Base-by-base conservation (phyloP, 1,140 invertebrate species). In the Papilio dardanus region DNA sequence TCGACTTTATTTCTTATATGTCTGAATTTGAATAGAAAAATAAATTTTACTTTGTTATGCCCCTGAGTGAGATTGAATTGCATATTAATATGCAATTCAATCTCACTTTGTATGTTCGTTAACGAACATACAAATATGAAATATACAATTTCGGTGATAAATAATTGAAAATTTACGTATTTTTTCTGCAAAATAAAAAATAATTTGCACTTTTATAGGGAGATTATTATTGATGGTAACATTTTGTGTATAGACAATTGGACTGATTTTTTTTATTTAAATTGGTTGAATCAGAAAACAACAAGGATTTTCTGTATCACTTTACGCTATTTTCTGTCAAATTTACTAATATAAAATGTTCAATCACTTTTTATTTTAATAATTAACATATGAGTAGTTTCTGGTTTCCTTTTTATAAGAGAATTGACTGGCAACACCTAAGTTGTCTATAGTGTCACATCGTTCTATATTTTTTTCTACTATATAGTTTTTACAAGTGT, bases 401-500 rank as follows among this genome's bases (percentile, higher is more conserved):
- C 40, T 42, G 40, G 40, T 42, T 46, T 46, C 24, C 2, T 28
- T 58, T 24, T 24, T 58, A 24, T 28, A 14, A 28, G 10, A 12
- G 3, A 12, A 21, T 62, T 6, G 46, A 33, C 31, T 16, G 33
- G 37, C 21, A 19, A 42, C 35, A 74, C 0, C 14, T n/a, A 40
- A 66, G 30, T 77, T 77, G 78, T 81, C 79, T 28, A 74, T 33
- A 58, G 37, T 33, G 14, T 40, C 37, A 35, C 21, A 21, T 71
- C 37, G 67, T 76, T 67, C 69, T 76, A 58, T 68, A 46, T 68
- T 82, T 54, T 80, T 33, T 71, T 74, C 3, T 85, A 79, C 86
- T 90, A 84, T 88, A 85, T 89, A 82, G 79, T 76, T 86, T 83
- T 88, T 82, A 85, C 76, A 83, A 86, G 82, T 89, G 80, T 81